Conservation (phyloP, 2,797 vertebrate species). For the Heterohyrax brucei region DNA sequence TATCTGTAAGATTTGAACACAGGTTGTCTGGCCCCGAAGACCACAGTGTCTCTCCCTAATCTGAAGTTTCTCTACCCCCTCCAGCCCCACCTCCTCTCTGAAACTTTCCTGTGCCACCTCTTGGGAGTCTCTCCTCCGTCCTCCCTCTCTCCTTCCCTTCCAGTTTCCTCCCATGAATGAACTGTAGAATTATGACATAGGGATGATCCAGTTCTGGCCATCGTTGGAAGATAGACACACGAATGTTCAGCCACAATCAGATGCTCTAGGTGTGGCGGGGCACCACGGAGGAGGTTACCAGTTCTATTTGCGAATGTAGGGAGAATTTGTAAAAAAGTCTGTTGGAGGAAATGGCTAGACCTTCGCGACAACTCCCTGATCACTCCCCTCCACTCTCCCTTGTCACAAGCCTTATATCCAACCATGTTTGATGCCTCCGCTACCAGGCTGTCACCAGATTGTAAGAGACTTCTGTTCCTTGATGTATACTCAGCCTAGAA, state of each 20-base stretch:
- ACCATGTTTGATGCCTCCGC: not conserved
- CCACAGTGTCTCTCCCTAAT: not conserved
- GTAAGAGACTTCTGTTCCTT: not conserved
- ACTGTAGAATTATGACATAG: not conserved
- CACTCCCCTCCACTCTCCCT: not conserved
- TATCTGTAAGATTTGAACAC: not conserved
- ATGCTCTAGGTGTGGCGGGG: not conserved
- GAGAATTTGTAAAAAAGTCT: not conserved
- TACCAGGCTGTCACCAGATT: not conserved
- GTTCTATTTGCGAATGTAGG: not conserved
- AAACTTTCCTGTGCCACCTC: not conserved
- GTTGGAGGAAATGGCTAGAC: not conserved
- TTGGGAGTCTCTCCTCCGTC: not conserved
- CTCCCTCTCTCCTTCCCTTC: not conserved
- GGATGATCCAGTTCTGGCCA: not conserved
- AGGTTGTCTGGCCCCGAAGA: not conserved
- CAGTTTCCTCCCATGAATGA: not conserved
- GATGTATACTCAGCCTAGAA: not conserved
- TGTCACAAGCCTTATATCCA: not conserved
- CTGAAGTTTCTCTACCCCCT: not conserved
- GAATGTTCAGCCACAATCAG: not conserved
- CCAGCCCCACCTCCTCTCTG: not conserved
- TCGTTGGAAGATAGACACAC: not conserved
- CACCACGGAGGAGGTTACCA: not conserved
- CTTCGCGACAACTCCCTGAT: accelerated